Percentiles rank a stretch among this genome's conserved stretches.
Evolutionary conservation across 2,113 vertebrate genomes (phyloP).

Genomic region (Trematomus loennbergii): DNA sequence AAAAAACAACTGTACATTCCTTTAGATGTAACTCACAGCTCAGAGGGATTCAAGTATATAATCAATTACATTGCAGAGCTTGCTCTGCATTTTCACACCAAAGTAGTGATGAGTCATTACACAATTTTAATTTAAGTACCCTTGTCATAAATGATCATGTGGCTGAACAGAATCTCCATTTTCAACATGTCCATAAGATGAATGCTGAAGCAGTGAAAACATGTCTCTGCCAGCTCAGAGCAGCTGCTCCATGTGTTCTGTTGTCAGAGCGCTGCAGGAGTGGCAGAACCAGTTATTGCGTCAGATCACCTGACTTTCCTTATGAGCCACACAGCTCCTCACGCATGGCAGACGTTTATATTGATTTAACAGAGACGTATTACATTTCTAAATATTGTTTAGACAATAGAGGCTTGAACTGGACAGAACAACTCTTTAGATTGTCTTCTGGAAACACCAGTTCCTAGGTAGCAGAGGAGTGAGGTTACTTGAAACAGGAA

Average conservation of each 20-base stretch:
- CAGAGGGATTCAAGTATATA: background rate
- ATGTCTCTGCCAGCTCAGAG: slow-evolving; percentile 6
- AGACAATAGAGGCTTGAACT: background rate
- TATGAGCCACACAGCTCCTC: slow-evolving; percentile 13
- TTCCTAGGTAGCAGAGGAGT: background rate
- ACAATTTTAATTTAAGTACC: background rate
- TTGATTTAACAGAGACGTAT: background rate
- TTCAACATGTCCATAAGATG: background rate
- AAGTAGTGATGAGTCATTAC: background rate
- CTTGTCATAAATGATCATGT: background rate
- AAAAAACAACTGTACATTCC: too few species aligned
- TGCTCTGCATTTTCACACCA: background rate
- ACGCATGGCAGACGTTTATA: background rate
- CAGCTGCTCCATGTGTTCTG: slow-evolving; percentile 13
- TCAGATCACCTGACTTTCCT: slow-evolving; percentile 39
- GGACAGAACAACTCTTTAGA: background rate
- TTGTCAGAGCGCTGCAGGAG: slow-evolving; percentile 27
- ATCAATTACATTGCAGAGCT: background rate
- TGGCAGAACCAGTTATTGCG: slow-evolving; percentile 55
- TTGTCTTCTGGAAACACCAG: background rate
- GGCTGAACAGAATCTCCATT: background rate
- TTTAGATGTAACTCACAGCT: too few species aligned
- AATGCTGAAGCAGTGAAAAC: slow-evolving; percentile 21
- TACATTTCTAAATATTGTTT: background rate
- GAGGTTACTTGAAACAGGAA: slow-evolving; percentile 37